Base-by-base conservation (phyloP, 1,140 invertebrate species). In the Ceratitis capitata region DNA sequence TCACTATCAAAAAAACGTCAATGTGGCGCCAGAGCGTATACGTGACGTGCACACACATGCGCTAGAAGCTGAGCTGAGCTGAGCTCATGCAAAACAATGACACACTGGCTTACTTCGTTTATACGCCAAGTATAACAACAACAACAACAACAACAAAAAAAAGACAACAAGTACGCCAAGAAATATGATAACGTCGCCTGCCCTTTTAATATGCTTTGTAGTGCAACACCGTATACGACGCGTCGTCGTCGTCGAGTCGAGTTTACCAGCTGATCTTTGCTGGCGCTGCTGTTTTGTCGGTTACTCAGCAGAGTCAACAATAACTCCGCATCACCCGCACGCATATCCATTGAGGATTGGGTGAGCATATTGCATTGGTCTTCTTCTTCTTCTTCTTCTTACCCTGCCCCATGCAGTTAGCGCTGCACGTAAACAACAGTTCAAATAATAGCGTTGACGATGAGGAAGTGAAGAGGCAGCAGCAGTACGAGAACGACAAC, bases 231-330 rank as follows among this genome's bases (percentile, higher is more conserved):
- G 64, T 39, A 3, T n/a, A n/a, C n/a, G n/a, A n/a, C n/a, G n/a
- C n/a, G n/a, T n/a, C n/a, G n/a, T n/a, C n/a, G n/a, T n/a, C n/a
- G n/a, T n/a, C n/a, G n/a, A n/a, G n/a, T n/a, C n/a, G n/a, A n/a
- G n/a, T n/a, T n/a, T n/a, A 23, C 5, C 69, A 78, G 69, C 69
- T 78, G 69, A 78, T 78, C 69, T 78, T 78, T 78, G 69, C 69
- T 78, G 39, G 39, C 69, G n/a, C 39, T 78, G 69, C 69, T 78
- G 16, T 78, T 78, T 78, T 78, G 39, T 26, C 39, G 45, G 69
- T 45, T 39, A 78, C 39, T 78, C 39, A 47, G 39, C 69, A 78
- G 39, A 47, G 69, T 26, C 69, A 78, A 47, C 69, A 23, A 9
- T 19, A n/a, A n/a, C n/a, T 10, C 4, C 6, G 35, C 69, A 23